These are phyloP conservation scores for Lochmaea capreae DNA, from an alignment of 2,888 invertebrate species.

Conservation along the genomic window DNA sequence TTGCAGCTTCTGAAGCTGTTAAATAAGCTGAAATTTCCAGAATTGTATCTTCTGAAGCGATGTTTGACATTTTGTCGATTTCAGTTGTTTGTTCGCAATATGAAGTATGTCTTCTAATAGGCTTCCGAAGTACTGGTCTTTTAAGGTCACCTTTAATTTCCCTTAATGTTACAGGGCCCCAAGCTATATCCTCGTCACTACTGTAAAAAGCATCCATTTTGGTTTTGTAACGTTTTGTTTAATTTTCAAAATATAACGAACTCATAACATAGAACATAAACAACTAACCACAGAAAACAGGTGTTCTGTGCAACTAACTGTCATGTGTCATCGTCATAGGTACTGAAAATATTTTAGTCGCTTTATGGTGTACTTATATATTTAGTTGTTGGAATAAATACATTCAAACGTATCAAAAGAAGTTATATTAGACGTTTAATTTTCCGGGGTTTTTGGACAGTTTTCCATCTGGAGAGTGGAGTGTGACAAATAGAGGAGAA, in stretches of 20 bases:
- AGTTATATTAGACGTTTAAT: too few species aligned
- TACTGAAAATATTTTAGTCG: too few species aligned
- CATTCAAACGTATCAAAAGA: too few species aligned
- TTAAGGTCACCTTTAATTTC: conserved; percentile 38
- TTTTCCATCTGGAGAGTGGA: too few species aligned
- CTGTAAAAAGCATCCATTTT: conserved; percentile 34
- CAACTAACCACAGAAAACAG: too few species aligned
- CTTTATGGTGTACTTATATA: too few species aligned
- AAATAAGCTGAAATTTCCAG: conserved; percentile 27
- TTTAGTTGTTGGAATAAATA: too few species aligned
- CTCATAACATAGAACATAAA: neutral
- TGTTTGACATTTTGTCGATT: conserved; percentile 13
- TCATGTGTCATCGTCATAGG: too few species aligned
- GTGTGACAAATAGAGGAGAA: too few species aligned
- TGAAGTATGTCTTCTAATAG: conserved; percentile 34
- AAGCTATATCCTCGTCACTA: conserved; percentile 41
- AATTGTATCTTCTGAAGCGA: conserved; percentile 3
- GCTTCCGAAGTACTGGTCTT: conserved; percentile 16
- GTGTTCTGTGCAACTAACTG: too few species aligned
- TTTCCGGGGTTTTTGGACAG: too few species aligned
- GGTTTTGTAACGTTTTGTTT: conserved; percentile 1
- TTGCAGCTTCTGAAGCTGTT: conserved; percentile 25
- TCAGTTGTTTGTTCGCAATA: conserved; percentile 8
- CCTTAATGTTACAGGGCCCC: conserved; percentile 37
- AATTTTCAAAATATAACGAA: conserved; percentile 11